These are phyloP conservation scores for Oryctes rhinoceros DNA, from an alignment of 1,140 invertebrate species.

Conservation along the genomic window DNA sequence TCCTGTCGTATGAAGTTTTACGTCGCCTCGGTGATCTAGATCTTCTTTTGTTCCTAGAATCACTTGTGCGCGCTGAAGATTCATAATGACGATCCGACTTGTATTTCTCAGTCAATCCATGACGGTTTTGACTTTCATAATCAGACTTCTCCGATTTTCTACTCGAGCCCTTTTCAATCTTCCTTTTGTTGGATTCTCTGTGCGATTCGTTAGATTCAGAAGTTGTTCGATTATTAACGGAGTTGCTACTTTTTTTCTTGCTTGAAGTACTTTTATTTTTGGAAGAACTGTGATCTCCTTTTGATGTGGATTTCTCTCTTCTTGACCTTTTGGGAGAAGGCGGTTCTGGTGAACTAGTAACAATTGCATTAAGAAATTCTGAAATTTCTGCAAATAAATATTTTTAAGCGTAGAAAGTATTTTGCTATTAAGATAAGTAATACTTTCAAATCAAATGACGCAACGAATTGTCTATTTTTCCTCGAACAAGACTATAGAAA, in stretches of 20 bases:
- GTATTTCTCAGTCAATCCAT: neutral
- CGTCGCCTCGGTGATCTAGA: neutral
- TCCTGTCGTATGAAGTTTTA: neutral
- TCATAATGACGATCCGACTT: neutral
- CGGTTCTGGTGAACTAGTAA: conserved; percentile 40
- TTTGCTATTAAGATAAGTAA: too few relatives aligned
- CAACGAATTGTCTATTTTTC: too few relatives aligned
- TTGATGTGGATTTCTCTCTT: conserved; percentile 13
- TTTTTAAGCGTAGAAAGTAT: too few relatives aligned
- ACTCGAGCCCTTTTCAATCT: neutral
- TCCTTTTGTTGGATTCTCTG: neutral
- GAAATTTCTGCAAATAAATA: neutral
- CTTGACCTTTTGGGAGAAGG: conserved; percentile 15
- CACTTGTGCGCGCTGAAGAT: neutral
- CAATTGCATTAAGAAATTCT: conserved; percentile 16
- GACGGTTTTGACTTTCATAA: neutral
- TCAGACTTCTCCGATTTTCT: conserved; percentile 21
- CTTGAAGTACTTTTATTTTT: neutral
- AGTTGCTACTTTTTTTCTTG: conserved; percentile 8
- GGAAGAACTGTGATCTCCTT: neutral
- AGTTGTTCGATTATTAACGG: neutral
- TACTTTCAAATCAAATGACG: too few relatives aligned
- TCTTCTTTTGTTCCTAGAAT: conserved; percentile 27
- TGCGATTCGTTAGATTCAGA: conserved; percentile 3
- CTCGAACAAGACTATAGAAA: too few relatives aligned